A percentile compares a stretch with the other conserved stretches of the same genome.
phyloP scores from a whole-genome alignment of 1,140 invertebrate genomes.

The Ridgeia piscesae region DNA sequence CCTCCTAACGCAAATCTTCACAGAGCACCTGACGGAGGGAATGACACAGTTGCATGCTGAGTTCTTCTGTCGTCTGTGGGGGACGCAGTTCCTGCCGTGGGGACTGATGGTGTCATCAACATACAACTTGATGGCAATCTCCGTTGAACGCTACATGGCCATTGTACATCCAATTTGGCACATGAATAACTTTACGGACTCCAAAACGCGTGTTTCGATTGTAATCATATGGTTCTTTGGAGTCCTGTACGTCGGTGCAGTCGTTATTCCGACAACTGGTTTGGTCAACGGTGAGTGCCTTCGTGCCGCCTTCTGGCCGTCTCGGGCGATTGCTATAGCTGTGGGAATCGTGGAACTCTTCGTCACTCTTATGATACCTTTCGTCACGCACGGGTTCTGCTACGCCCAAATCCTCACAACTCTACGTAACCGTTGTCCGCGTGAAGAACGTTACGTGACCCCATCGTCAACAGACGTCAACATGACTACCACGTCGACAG shows the following conservation, averaged over 20 bases:
- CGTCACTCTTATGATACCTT: background rate
- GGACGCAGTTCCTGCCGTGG: constrained; percentile 24
- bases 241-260: background rate
- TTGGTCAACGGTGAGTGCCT: background rate
- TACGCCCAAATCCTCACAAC: background rate
- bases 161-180: constrained; percentile 28
- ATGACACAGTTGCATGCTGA: constrained; percentile 15
- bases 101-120: constrained; percentile 24
- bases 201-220: constrained; percentile 2
- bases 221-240: background rate
- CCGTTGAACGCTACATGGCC: constrained; percentile 28
- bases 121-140: constrained; percentile 23
- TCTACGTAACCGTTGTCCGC: background rate
- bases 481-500: too few species aligned
- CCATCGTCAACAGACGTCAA: too few species aligned
- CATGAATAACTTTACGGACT: constrained; percentile 13
- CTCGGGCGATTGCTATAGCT: background rate
- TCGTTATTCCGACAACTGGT: background rate
- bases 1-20: constrained; percentile 14
- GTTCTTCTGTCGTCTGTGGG: constrained; percentile 25
- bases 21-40: background rate
- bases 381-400: background rate
- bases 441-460: background rate
- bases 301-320: background rate
- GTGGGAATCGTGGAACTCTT: background rate